phyloP scores from a whole-genome alignment of 2,888 invertebrate genomes.

The Hypselothyrea guttata region DNA sequence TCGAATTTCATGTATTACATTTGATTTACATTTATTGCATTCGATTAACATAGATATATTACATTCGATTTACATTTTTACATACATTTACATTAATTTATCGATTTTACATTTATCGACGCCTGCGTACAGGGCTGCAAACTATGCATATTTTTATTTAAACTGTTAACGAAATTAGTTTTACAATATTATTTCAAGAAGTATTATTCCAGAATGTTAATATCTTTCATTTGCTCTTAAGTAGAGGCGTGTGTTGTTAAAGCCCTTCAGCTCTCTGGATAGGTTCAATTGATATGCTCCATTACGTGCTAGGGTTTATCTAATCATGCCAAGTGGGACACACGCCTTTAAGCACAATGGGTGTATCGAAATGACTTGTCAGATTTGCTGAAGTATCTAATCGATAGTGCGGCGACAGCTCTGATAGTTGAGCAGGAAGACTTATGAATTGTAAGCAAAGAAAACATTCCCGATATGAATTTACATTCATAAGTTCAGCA shows the following conservation, averaged over 20 bases:
- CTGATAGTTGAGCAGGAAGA: constrained; percentile 19
- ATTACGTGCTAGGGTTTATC: constrained; percentile 22
- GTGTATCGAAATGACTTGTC: constrained; percentile 8
- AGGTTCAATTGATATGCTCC: constrained; percentile 13
- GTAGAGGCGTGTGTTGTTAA: no score
- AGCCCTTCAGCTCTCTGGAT: constrained; percentile 16
- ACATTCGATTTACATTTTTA: no score
- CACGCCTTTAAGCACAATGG: constrained; percentile 13
- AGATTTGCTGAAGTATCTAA: constrained; percentile 14
- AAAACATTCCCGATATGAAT: background rate
- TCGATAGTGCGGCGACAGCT: constrained; percentile 5
- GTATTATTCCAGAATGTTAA: no score
- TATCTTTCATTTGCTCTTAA: no score
- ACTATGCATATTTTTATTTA: background rate
- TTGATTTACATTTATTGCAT: no score
- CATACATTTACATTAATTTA: no score
- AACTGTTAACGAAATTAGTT: no score
- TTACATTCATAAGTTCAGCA: constrained; percentile 11
- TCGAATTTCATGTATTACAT: no score
- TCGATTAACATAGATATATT: no score
- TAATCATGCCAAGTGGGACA: constrained; percentile 32
- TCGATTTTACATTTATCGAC: no score
- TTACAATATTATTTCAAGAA: no score
- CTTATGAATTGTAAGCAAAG: background rate
- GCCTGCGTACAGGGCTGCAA: no score